Evolutionary conservation across 2,888 invertebrate genomes (phyloP).

Genomic region (Drosophila pseudotakahashii): DNA sequence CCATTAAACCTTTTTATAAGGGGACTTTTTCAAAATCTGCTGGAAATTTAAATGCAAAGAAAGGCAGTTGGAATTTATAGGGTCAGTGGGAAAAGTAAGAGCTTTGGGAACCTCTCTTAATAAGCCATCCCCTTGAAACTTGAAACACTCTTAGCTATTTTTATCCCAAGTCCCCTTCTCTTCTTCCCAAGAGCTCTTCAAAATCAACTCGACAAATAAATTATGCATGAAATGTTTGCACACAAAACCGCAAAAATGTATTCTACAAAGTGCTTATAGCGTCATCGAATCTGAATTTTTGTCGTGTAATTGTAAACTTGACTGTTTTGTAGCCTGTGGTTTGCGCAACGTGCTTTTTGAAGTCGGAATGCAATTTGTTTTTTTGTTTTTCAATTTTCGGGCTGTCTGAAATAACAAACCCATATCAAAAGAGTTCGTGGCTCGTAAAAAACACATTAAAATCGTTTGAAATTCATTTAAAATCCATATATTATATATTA

Average conservation of each 20-base stretch:
- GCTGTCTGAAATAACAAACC: slow-evolving; percentile 56
- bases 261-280: slow-evolving; percentile 39
- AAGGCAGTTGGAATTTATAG: background rate
- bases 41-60: background rate
- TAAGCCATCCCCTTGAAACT: slow-evolving; percentile 17
- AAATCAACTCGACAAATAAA: slow-evolving; percentile 39
- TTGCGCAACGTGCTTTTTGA: slow-evolving; percentile 68
- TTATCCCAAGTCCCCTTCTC: slow-evolving; percentile 20
- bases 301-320: slow-evolving; percentile 67
- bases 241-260: slow-evolving; percentile 37
- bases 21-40: background rate
- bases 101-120: slow-evolving; percentile 17
- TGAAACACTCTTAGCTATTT: slow-evolving; percentile 21
- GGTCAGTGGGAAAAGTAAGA: background rate
- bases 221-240: slow-evolving; percentile 51
- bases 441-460: slow-evolving; percentile 71
- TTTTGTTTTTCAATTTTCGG: slow-evolving; percentile 11
- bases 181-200: slow-evolving; percentile 7
- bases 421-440: slow-evolving; percentile 51
- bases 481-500: slow-evolving; percentile 56
- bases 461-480: slow-evolving; percentile 73
- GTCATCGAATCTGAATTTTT: slow-evolving; percentile 66
- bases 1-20: background rate
- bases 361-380: slow-evolving; percentile 57
- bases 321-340: slow-evolving; percentile 34